Evolutionary conservation across 1,140 invertebrate species (phyloP).

Genomic region (Drosophila trapezifrons): DNA sequence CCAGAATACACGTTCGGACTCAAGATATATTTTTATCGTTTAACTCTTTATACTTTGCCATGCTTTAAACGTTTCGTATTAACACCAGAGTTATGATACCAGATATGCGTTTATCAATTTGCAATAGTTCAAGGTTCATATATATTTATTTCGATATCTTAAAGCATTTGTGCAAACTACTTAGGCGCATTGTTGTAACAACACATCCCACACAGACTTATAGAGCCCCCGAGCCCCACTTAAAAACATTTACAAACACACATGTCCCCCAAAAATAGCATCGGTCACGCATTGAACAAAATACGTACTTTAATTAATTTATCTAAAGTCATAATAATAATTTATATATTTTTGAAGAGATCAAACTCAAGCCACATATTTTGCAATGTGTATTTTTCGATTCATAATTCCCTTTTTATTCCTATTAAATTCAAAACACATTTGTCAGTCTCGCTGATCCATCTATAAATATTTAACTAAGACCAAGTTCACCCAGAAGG

Average conservation of each 20-base stretch:
- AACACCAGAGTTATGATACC: slow-evolving; percentile 62
- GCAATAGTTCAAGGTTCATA: slow-evolving; percentile 65
- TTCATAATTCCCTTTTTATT: slow-evolving; percentile 41
- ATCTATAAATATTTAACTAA: slow-evolving; percentile 8
- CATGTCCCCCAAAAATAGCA: slow-evolving; percentile 42
- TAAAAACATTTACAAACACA: slow-evolving; percentile 31
- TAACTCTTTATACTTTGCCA: slow-evolving; percentile 60
- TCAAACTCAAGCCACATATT: slow-evolving; percentile 47
- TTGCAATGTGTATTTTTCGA: slow-evolving; percentile 42
- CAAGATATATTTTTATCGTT: slow-evolving; percentile 37
- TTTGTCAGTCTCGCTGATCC: slow-evolving; percentile 57
- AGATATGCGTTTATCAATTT: slow-evolving; percentile 68
- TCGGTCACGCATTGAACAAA: slow-evolving; percentile 79
- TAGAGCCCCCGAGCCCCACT: slow-evolving; percentile 40
- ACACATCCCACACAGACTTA: slow-evolving; percentile 49
- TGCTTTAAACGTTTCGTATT: slow-evolving; percentile 74
- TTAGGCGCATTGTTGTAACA: slow-evolving; percentile 71
- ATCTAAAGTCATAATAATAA: slow-evolving; percentile 46
- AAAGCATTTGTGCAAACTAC: slow-evolving; percentile 61
- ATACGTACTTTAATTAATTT: slow-evolving; percentile 26
- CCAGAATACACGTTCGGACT: slow-evolving; percentile 30
- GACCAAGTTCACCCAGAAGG: slow-evolving; percentile 10
- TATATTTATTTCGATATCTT: slow-evolving; percentile 61
- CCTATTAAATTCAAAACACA: slow-evolving; percentile 27
- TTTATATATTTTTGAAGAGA: slow-evolving; percentile 44